These are phyloP conservation scores for Helleia helle DNA, from an alignment of 2,888 invertebrate genomes.

Conservation along the genomic window DNA sequence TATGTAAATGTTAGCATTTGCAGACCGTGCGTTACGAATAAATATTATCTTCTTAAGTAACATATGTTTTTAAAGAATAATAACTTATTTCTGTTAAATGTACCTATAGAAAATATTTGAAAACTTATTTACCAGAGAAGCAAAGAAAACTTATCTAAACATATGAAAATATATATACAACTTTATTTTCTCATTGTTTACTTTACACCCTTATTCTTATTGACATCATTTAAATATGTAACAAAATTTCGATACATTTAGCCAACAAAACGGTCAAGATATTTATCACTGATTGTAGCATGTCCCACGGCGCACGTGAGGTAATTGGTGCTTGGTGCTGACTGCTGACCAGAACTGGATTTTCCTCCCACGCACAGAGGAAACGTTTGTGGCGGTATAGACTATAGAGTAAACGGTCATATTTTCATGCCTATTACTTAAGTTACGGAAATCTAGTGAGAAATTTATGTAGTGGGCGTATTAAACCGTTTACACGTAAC, in stretches of 20 bases:
- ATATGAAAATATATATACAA: no score
- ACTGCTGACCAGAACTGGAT: constrained; percentile 17
- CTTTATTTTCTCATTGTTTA: no score
- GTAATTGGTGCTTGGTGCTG: no score
- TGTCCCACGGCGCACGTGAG: background rate
- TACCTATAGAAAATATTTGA: no score
- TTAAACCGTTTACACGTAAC: no score
- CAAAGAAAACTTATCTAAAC: no score
- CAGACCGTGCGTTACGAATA: constrained; percentile 16
- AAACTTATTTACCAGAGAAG: no score
- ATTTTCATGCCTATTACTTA: constrained; percentile 4
- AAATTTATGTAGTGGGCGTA: background rate
- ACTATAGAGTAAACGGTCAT: constrained; percentile 17
- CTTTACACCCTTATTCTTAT: no score
- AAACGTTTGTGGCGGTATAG: background rate
- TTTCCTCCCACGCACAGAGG: constrained; percentile 20
- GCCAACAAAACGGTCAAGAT: background rate
- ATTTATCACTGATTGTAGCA: background rate
- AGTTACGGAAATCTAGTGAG: constrained; percentile 6
- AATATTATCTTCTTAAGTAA: constrained; percentile 14
- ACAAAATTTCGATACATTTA: background rate
- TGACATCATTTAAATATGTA: no score
- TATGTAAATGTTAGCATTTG: constrained; percentile 21
- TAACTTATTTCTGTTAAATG: no score
- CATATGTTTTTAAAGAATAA: no score